Conservation (phyloP, 2,888 invertebrate genomes). For the Noctua pronuba region DNA sequence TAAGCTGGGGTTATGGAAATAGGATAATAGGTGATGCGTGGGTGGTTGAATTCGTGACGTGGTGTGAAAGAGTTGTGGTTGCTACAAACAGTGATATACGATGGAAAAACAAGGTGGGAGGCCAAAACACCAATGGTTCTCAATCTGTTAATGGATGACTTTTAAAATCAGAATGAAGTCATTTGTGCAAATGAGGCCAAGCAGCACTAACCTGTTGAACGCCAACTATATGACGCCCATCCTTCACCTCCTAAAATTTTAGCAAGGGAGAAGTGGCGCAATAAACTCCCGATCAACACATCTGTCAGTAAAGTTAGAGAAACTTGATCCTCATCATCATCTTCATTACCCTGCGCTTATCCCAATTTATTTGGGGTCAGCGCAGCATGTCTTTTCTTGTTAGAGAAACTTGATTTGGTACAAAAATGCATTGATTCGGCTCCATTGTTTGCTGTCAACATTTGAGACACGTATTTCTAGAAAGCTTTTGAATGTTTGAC, state of each 20-base stretch:
- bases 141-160: background rate
- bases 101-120: background rate
- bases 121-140: background rate
- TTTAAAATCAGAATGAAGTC: too few species aligned
- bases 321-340: too few species aligned
- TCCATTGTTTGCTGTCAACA: background rate
- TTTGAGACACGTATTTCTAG: background rate
- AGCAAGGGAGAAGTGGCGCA: background rate
- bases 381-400: background rate
- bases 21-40: slow-evolving; percentile 21
- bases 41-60: slow-evolving; percentile 3
- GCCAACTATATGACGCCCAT: background rate
- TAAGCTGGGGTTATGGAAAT: slow-evolving; percentile 34
- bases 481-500: slow-evolving; percentile 8
- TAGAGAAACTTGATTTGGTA: background rate
- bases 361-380: too few species aligned
- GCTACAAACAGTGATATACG: background rate
- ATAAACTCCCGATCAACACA: background rate
- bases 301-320: background rate
- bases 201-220: background rate
- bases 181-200: background rate
- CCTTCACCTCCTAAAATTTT: background rate
- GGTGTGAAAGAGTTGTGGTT: background rate
- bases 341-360: too few species aligned
- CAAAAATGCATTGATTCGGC: background rate